Conservation (phyloP, 2,113 vertebrate species). For the Mungos mungo region DNA sequence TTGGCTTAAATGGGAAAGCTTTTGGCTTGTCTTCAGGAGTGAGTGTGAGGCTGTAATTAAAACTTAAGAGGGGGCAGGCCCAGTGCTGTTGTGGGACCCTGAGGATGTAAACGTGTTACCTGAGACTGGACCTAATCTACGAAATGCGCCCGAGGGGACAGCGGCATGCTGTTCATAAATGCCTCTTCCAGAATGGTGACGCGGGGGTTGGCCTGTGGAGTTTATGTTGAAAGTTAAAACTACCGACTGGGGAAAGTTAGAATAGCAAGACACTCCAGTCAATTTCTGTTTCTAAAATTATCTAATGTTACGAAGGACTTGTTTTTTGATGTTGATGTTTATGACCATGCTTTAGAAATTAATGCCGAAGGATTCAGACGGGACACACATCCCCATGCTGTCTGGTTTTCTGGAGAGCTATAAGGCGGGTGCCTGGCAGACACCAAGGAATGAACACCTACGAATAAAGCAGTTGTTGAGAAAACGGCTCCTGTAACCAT, state of each 20-base stretch:
- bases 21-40: background rate
- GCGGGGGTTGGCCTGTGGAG: background rate
- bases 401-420: background rate
- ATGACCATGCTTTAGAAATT: background rate
- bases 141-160: background rate
- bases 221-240: background rate
- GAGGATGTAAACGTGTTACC: background rate
- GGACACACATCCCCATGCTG: background rate
- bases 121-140: background rate
- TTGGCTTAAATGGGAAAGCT: background rate
- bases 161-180: background rate
- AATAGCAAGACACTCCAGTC: background rate
- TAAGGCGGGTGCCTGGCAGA: background rate
- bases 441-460: background rate
- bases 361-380: background rate
- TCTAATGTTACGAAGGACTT: background rate
- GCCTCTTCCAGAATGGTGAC: background rate
- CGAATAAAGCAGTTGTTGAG: background rate
- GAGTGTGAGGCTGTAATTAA: background rate
- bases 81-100: background rate
- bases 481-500: background rate
- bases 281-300: slow-evolving; percentile 35
- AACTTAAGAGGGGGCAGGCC: background rate
- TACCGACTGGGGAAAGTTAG: background rate
- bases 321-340: background rate